A percentile compares a stretch with the other conserved stretches of the same genome.
Conservation (phyloP, 2,113 vertebrate genomes). For the Aepyceros melampus region DNA sequence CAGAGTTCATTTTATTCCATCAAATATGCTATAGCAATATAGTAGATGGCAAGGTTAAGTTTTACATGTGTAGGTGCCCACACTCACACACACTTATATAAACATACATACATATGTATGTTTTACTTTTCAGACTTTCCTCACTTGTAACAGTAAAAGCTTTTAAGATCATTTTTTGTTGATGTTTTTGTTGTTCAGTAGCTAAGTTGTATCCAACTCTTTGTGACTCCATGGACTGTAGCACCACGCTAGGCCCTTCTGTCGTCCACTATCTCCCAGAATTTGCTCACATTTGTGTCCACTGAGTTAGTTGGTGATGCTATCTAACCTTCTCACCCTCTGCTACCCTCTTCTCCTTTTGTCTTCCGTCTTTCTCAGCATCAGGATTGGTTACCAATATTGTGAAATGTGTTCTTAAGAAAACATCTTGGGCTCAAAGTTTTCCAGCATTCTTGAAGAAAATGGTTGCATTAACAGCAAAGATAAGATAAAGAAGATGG, state of each 20-base stretch:
- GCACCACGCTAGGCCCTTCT: background rate
- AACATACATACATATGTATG: too few species aligned
- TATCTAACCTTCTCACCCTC: background rate
- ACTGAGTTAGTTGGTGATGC: background rate
- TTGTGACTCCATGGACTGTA: background rate
- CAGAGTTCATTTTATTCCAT: background rate
- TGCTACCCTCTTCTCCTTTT: background rate
- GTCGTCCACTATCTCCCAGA: background rate
- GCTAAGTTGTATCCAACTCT: background rate
- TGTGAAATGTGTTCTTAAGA: background rate
- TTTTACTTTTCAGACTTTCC: background rate
- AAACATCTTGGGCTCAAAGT: background rate
- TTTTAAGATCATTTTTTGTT: background rate
- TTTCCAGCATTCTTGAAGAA: background rate
- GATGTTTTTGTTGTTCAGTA: background rate
- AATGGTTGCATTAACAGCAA: background rate
- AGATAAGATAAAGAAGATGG: background rate
- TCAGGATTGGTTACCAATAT: background rate
- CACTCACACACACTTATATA: accelerated
- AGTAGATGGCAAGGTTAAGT: background rate
- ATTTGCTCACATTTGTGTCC: background rate
- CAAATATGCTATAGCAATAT: background rate
- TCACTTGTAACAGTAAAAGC: background rate
- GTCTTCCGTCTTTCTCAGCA: background rate
- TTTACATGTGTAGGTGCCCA: background rate